These are phyloP conservation scores for Herminia tarsipennalis DNA, from an alignment of 2,888 invertebrate species.

Conservation along the genomic window DNA sequence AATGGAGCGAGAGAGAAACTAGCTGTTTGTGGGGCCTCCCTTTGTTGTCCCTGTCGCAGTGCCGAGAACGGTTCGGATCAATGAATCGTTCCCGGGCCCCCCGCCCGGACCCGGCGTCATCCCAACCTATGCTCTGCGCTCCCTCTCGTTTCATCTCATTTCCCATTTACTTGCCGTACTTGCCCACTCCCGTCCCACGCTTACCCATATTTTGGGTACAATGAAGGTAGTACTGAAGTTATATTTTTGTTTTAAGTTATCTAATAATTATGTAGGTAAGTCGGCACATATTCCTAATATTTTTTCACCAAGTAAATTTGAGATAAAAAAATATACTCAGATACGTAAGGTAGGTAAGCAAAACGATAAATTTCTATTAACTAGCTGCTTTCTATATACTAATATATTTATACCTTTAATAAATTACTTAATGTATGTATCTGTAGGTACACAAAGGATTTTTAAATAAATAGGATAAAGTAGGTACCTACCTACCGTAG, in stretches of 20 bases:
- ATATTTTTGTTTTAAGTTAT: conserved; percentile 13
- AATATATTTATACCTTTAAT: no score
- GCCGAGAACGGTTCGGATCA: conserved; percentile 82
- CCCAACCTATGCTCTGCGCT: conserved; percentile 48
- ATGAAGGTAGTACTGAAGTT: no score
- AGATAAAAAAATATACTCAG: no score
- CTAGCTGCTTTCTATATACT: no score
- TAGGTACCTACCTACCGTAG: no score
- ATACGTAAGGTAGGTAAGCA: no score
- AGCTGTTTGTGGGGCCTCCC: conserved; percentile 48
- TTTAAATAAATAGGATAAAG: no score
- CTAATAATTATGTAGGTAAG: not conserved
- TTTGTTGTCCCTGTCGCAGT: conserved; percentile 68
- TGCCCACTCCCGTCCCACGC: conserved; percentile 11
- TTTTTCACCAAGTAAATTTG: no score
- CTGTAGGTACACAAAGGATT: no score
- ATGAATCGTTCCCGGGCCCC: conserved; percentile 81
- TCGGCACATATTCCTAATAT: no score
- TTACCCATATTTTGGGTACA: conserved; percentile 27
- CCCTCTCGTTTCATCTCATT: conserved; percentile 52
- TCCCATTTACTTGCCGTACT: conserved; percentile 41
- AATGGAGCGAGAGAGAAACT: conserved; percentile 59
- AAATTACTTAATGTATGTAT: no score
- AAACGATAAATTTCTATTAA: no score
- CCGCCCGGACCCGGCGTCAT: conserved; percentile 64